Base-by-base conservation (phyloP, 2,113 vertebrate species). In the Leucoraja erinaceus region DNA sequence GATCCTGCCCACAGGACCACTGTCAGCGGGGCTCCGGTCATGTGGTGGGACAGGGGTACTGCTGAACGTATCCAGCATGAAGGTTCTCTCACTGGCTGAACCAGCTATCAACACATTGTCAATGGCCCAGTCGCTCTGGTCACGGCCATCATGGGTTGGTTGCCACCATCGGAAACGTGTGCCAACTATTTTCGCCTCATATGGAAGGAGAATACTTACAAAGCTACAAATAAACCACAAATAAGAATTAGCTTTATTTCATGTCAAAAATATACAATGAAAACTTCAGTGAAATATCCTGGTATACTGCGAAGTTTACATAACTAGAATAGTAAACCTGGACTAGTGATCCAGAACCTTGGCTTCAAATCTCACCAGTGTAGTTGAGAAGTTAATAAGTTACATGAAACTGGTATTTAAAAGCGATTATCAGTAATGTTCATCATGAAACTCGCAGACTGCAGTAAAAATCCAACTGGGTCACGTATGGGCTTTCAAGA, bases 101-200 rank as follows among this genome's bases (percentile, higher is more conserved):
- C 99, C 99, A 0, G 98, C 97, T 93, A 99, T 98, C 86, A 99
- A 95, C 83, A 99, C 97, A 0, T 99, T 99, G 95, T 99, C 99
- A 0, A 99, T 95, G 2, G 99, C 99, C 98, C 99, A 99, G 93
- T 99, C 99, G 0, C 98, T 97, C 95, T 97, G 98, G 94, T 99
- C 99, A 5, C 97, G 95, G 3, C 98, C 99, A 0, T 99, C 97
- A 0, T 99, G 99, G 66, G 98, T 97, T 0, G 98, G 98, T 94
- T 99, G 99, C 99, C 99, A 99, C 99, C 99, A 99, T 93, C 98
- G 98, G 94, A 99, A 98, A 2, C 98, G 98, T 0, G 98, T 97
- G 33, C 97, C 98, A 0, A 98, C 95, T 84, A 96, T 95, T 93
- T 97, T 98, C 72, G 98, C 98, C 93, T 97, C 96, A 0, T 96